phyloP scores from a whole-genome alignment of 2,888 invertebrate genomes.

The Pediacus dermestoides region DNA sequence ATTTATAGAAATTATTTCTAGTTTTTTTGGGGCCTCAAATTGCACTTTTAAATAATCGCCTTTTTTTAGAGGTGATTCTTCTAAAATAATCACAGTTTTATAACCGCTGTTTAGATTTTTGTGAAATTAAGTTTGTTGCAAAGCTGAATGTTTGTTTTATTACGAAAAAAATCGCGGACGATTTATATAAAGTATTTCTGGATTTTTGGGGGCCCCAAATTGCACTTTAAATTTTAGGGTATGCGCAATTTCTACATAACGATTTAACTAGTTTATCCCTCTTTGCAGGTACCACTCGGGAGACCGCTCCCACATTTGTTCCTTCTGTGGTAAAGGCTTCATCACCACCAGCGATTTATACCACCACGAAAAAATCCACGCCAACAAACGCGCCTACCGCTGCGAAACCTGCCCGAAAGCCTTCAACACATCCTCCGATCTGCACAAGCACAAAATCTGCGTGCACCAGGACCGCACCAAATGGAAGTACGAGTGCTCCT shows the following conservation, averaged over 20 bases:
- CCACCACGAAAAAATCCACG: slow-evolving; percentile 45
- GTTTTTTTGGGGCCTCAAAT: no score
- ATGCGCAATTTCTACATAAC: neutral
- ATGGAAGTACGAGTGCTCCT: slow-evolving; percentile 42
- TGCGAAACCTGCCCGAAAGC: slow-evolving; percentile 43
- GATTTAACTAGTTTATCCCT: no score
- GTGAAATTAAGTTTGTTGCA: no score
- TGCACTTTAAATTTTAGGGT: slow-evolving; percentile 2
- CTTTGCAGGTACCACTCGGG: slow-evolving; percentile 33
- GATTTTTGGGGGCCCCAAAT: no score
- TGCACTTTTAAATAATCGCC: no score
- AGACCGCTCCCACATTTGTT: slow-evolving; percentile 40
- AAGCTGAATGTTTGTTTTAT: no score
- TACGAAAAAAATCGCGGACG: no score
- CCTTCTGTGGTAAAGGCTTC: slow-evolving; percentile 49
- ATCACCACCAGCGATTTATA: slow-evolving; percentile 43
- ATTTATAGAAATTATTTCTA: no score
- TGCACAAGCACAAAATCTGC: slow-evolving; percentile 44
- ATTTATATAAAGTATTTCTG: no score
- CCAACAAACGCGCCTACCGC: slow-evolving; percentile 40
- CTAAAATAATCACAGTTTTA: no score
- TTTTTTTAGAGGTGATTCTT: no score
- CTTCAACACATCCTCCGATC: slow-evolving; percentile 43
- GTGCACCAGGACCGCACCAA: slow-evolving; percentile 38
- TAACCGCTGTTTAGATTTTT: no score